Evolutionary conservation across 2,888 invertebrate species (phyloP).

Genomic region (Brachylomia viminalis): DNA sequence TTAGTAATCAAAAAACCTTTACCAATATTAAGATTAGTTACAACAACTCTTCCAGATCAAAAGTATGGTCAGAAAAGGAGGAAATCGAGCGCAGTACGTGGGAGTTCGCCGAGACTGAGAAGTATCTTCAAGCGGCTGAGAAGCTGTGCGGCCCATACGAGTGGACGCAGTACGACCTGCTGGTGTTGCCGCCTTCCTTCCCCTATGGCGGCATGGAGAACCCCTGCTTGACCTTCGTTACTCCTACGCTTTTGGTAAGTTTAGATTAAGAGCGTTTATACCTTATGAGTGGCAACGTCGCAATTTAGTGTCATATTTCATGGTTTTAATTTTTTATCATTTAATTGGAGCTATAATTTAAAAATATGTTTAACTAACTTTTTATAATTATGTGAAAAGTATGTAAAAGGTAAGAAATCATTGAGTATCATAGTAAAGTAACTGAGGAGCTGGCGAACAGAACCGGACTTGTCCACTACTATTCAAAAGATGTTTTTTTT

Average conservation of each 20-base stretch:
- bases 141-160: constrained; percentile 96
- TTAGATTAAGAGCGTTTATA: too few relatives aligned
- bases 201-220: constrained; percentile 99
- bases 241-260: constrained; percentile 96
- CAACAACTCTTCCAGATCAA: constrained; percentile 88
- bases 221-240: constrained; percentile 98
- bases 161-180: constrained; percentile 97
- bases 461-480: too few relatives aligned
- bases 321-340: too few relatives aligned
- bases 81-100: constrained; percentile 95
- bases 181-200: constrained; percentile 98
- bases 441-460: too few relatives aligned
- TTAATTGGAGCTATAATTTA: too few relatives aligned
- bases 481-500: too few relatives aligned
- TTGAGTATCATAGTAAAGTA: too few relatives aligned
- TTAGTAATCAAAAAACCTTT: background rate
- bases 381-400: too few relatives aligned
- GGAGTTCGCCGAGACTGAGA: constrained; percentile 97
- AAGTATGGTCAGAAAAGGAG: constrained; percentile 97
- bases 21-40: background rate
- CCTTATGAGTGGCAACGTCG: too few relatives aligned
- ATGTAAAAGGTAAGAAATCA: too few relatives aligned
- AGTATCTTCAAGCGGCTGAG: constrained; percentile 95
- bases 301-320: too few relatives aligned
- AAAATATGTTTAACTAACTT: too few relatives aligned